A percentile compares a stretch with the other conserved stretches of the same genome.
Conservation (phyloP, 2,113 vertebrate genomes). For the Chloebia gouldiae region DNA sequence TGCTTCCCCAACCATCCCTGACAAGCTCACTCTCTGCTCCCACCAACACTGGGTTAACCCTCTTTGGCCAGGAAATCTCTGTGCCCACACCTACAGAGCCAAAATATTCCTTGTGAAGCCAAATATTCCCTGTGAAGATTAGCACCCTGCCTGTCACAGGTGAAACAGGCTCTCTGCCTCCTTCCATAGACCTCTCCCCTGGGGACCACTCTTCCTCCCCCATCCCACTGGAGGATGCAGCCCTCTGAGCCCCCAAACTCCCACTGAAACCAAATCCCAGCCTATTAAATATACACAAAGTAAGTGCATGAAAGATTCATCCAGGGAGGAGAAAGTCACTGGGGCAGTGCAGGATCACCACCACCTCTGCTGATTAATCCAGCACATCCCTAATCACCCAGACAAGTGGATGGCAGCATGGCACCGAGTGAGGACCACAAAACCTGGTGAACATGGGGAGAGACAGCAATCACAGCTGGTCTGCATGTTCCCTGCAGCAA, state of each 20-base stretch:
- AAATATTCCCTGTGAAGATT: neutral
- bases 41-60: neutral
- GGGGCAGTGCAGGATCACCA: neutral
- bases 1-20: neutral
- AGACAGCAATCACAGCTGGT: neutral
- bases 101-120: neutral
- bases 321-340: neutral
- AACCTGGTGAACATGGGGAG: neutral
- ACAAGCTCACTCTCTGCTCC: neutral
- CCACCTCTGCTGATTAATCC: neutral
- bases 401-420: neutral
- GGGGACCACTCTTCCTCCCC: accelerated
- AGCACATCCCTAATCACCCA: neutral
- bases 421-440: neutral
- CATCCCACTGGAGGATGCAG: neutral
- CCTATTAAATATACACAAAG: neutral
- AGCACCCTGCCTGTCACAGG: neutral
- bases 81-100: neutral
- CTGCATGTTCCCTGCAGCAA: neutral
- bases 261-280: neutral
- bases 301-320: neutral
- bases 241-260: neutral
- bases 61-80: neutral
- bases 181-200: neutral
- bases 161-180: neutral